A percentile compares a stretch with the other conserved stretches of the same genome.
Evolutionary conservation across 1,140 invertebrate genomes (phyloP).

Genomic region (Prorops nasuta): DNA sequence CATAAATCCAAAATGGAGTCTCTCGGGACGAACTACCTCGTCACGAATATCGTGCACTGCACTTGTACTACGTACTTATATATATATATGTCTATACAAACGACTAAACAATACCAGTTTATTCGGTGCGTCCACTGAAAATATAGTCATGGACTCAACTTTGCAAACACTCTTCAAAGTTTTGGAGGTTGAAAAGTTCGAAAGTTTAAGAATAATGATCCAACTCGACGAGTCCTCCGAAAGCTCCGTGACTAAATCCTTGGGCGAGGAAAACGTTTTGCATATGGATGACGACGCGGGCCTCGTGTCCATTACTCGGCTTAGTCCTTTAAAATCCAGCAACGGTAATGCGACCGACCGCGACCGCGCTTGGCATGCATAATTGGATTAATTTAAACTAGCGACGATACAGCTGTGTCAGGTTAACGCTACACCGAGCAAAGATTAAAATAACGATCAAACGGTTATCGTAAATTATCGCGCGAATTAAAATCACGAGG

Average conservation of each 20-base stretch:
- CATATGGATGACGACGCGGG: conserved; percentile 25
- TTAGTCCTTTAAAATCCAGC: conserved; percentile 21
- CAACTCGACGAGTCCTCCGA: conserved; percentile 10
- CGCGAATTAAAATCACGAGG: too few species aligned
- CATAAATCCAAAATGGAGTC: conserved; percentile 19
- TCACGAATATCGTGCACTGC: too few species aligned
- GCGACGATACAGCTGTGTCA: neutral
- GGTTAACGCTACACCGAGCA: too few species aligned
- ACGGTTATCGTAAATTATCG: too few species aligned
- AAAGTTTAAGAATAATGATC: conserved; percentile 6
- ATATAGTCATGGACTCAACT: too few species aligned
- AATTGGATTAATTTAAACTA: conserved; percentile 37
- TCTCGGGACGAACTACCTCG: conserved; percentile 17
- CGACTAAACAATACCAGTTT: too few species aligned
- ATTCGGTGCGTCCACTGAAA: too few species aligned
- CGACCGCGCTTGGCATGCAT: conserved; percentile 17
- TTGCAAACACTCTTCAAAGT: too few species aligned
- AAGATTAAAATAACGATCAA: too few species aligned
- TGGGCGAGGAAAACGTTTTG: conserved; percentile 17
- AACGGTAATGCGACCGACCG: conserved; percentile 9
- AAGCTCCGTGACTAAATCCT: conserved; percentile 27
- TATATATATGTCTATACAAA: too few species aligned
- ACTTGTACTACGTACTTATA: too few species aligned
- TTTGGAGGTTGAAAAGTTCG: neutral
- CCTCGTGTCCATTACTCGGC: conserved; percentile 22